Percentiles rank a stretch among this genome's conserved stretches.
Conservation (phyloP, 2,888 invertebrate genomes). For the Bombylius discolor region DNA sequence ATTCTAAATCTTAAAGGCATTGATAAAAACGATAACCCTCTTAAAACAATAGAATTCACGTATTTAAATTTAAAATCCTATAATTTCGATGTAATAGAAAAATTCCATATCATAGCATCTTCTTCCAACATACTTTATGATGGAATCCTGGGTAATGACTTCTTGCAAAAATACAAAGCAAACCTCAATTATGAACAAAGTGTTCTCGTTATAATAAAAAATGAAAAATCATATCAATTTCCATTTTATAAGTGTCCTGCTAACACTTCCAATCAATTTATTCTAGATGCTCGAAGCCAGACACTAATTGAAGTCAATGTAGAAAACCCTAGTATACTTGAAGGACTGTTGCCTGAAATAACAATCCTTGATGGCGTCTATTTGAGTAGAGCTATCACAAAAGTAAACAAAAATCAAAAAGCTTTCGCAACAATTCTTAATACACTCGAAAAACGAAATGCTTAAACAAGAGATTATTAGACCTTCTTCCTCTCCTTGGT, state of each 20-base stretch:
- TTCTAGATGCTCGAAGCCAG: too few species aligned
- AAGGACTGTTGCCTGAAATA: too few species aligned
- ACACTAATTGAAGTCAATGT: too few species aligned
- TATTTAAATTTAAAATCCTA: background rate
- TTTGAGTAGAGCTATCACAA: too few species aligned
- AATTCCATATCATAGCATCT: background rate
- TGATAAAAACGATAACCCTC: background rate
- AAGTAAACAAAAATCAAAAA: too few species aligned
- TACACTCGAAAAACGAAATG: background rate
- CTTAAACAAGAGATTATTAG: background rate
- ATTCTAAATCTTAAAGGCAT: background rate
- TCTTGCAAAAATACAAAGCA: background rate
- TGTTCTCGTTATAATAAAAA: background rate
- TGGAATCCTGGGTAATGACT: conserved; percentile 2
- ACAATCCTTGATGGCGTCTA: too few species aligned
- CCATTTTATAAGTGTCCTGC: too few species aligned
- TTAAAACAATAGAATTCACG: background rate
- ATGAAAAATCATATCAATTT: background rate
- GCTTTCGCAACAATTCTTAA: too few species aligned
- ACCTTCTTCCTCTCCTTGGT: too few species aligned
- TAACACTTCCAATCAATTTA: too few species aligned
- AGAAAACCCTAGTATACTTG: too few species aligned
- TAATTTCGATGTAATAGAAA: background rate
- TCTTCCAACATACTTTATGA: background rate
- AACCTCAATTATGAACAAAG: background rate